Evolutionary conservation across 1,140 invertebrate species (phyloP).

Genomic region (Zaprionus africanus): DNA sequence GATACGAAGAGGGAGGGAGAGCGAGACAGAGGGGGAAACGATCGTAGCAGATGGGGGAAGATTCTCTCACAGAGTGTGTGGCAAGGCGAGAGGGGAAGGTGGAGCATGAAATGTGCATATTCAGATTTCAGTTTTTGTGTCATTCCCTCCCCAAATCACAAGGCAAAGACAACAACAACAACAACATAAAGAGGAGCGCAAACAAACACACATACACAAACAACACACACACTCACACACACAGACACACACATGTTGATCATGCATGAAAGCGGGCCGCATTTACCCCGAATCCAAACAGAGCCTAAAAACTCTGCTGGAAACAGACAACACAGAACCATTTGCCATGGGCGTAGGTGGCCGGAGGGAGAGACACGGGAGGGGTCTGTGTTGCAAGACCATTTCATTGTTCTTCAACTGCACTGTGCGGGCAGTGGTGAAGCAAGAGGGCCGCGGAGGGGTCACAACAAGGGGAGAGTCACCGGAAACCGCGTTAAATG

Average conservation of each 20-base stretch:
- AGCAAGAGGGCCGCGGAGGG: not conserved
- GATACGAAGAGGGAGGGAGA: constrained; percentile 26
- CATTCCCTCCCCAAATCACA: constrained; percentile 27
- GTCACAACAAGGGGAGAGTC: constrained; percentile 21
- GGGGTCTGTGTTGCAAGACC: not conserved
- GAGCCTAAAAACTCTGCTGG: constrained; percentile 29
- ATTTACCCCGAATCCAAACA: constrained; percentile 41
- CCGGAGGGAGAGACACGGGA: not conserved
- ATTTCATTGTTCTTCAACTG: constrained; percentile 4
- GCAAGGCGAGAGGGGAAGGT: not conserved
- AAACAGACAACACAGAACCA: constrained; percentile 14
- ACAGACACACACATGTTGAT: constrained; percentile 46
- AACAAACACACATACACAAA: constrained; percentile 17
- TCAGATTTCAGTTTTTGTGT: constrained; percentile 43
- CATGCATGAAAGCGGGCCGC: constrained; percentile 50
- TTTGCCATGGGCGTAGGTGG: constrained; percentile 13
- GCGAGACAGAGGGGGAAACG: not conserved
- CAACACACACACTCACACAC: not conserved
- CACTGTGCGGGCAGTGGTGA: not conserved
- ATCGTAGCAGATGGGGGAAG: constrained; percentile 5
- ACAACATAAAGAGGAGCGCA: constrained; percentile 21
- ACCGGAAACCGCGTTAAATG: constrained; percentile 77
- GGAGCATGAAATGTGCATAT: constrained; percentile 35
- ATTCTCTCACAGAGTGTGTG: constrained; percentile 6
- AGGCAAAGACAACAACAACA: constrained; percentile 19